Percentiles rank a stretch among this genome's conserved stretches.
Conservation (phyloP, 2,888 invertebrate species). For the Schizaphis graminum region DNA sequence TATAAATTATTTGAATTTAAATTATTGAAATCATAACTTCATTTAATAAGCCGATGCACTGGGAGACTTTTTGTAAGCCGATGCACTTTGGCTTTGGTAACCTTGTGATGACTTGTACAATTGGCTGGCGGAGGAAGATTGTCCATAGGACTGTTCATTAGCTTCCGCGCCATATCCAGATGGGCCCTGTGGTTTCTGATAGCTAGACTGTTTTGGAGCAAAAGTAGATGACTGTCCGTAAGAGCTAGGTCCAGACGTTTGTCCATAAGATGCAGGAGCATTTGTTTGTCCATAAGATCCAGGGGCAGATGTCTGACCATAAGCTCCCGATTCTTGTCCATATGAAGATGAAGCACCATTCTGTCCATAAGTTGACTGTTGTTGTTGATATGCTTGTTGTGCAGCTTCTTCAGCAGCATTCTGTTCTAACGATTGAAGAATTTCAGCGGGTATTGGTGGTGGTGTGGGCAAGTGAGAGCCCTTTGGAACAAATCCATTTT, state of each 20-base stretch:
- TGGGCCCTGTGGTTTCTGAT: slow-evolving; percentile 39
- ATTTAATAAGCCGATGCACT: slow-evolving; percentile 6
- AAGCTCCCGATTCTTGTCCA: slow-evolving; percentile 45
- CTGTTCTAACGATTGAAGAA: slow-evolving; percentile 67
- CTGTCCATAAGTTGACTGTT: slow-evolving; percentile 53
- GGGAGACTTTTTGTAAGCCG: slow-evolving; percentile 48
- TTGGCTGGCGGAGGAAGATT: neutral
- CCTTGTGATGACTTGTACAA: slow-evolving; percentile 41
- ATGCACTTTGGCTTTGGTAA: slow-evolving; percentile 36
- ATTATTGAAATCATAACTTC: neutral
- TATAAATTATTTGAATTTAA: slow-evolving; percentile 48
- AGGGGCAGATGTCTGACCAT: slow-evolving; percentile 1
- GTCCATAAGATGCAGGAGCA: neutral
- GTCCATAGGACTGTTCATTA: slow-evolving; percentile 49
- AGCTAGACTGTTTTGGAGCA: slow-evolving; percentile 25
- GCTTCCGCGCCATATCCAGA: slow-evolving; percentile 34
- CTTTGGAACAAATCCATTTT: slow-evolving; percentile 74
- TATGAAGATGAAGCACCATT: slow-evolving; percentile 18
- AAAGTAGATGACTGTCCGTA: slow-evolving; percentile 34
- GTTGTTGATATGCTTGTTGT: slow-evolving; percentile 67
- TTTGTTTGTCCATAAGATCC: slow-evolving; percentile 28
- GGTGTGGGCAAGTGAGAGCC: slow-evolving; percentile 70
- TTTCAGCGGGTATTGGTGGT: slow-evolving; percentile 70
- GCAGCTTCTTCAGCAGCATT: slow-evolving; percentile 67
- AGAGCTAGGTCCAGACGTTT: slow-evolving; percentile 21